Evolutionary conservation across 2,888 invertebrate genomes (phyloP).

Genomic region (Azorinus chamasolen): DNA sequence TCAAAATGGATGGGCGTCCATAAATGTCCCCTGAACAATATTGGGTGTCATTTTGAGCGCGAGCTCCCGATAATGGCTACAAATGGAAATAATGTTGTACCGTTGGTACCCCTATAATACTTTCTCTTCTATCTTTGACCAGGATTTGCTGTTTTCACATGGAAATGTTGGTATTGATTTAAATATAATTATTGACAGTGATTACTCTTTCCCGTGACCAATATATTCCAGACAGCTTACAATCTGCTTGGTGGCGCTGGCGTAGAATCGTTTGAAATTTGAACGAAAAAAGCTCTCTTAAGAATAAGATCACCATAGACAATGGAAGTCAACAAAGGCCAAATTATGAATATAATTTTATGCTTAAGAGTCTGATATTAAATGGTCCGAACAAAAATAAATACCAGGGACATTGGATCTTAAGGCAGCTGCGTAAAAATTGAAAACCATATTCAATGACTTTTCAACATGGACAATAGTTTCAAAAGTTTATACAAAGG

Average conservation of each 20-base stretch:
- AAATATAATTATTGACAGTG: too few species aligned
- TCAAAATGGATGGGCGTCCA: constrained; percentile 48
- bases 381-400: constrained; percentile 7
- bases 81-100: not conserved
- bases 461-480: constrained; percentile 54
- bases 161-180: too few species aligned
- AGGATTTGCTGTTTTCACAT: too few species aligned
- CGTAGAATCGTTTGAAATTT: too few species aligned
- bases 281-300: too few species aligned
- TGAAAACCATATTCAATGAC: constrained; percentile 50
- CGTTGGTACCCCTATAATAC: not conserved
- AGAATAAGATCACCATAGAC: too few species aligned
- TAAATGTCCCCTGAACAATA: constrained; percentile 34
- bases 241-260: too few species aligned
- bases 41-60: constrained; percentile 46
- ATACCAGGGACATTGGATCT: constrained; percentile 8
- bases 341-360: constrained; percentile 6
- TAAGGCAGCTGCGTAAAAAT: constrained; percentile 52
- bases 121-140: too few species aligned
- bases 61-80: constrained; percentile 6
- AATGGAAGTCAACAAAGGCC: not conserved
- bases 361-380: too few species aligned
- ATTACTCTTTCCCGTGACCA: too few species aligned
- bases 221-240: too few species aligned
- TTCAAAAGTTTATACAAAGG: constrained; percentile 55